Conservation (phyloP, 2,888 invertebrate genomes). For the Celastrina argiolus region DNA sequence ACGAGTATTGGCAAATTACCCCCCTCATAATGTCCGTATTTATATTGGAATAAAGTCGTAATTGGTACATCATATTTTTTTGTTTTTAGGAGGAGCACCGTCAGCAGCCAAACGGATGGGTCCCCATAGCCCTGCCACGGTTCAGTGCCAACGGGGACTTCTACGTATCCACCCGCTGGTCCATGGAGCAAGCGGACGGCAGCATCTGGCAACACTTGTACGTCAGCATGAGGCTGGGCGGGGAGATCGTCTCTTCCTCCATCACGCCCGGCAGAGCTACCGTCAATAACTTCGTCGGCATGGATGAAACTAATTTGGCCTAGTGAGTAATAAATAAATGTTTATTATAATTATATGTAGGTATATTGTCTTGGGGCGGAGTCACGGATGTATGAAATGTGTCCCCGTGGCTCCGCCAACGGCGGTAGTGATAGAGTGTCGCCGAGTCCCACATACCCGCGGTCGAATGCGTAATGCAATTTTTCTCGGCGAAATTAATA, state of each 20-base stretch:
- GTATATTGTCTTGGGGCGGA: no score
- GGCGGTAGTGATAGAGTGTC: no score
- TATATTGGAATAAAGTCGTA: no score
- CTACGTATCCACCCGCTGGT: slow-evolving; percentile 66
- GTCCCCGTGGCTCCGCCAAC: no score
- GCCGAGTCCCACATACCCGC: no score
- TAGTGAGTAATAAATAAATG: slow-evolving; percentile 63
- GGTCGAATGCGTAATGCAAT: no score
- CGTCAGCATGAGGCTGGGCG: slow-evolving; percentile 52
- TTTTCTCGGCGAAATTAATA: no score
- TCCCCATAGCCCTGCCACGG: slow-evolving; percentile 78
- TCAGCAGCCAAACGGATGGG: slow-evolving; percentile 83
- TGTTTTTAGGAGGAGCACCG: slow-evolving; percentile 63
- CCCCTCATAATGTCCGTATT: no score
- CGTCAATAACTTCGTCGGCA: slow-evolving; percentile 78
- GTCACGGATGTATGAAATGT: no score
- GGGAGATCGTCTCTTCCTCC: slow-evolving; percentile 49
- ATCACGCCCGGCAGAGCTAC: slow-evolving; percentile 79
- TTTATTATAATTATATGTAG: no score
- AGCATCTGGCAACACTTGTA: slow-evolving; percentile 72
- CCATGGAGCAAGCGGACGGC: slow-evolving; percentile 55
- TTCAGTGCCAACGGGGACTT: slow-evolving; percentile 67
- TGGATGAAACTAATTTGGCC: slow-evolving; percentile 56
- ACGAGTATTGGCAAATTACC: no score
- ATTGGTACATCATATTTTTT: no score